Evolutionary conservation across 2,797 vertebrate genomes (phyloP), one percentile per base, ranked within the genome.

Genomic region (Erithacus rubecula): DNA sequence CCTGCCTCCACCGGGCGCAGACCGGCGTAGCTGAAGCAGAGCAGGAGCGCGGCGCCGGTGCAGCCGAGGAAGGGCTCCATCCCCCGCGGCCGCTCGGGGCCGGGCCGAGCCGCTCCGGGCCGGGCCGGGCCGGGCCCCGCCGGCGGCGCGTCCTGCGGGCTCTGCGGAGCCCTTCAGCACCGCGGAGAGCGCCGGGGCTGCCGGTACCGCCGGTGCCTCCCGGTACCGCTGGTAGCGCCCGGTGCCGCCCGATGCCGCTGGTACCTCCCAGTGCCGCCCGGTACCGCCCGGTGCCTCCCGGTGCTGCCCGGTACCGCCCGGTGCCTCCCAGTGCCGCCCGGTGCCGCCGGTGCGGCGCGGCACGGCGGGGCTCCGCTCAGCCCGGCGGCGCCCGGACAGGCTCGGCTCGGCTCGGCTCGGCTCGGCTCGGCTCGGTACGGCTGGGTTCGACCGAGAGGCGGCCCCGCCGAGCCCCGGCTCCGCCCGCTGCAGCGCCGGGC

Each of bases 1-100:
- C 98, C 98, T 96, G 98, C 97, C 92, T 97, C 96, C 93, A 97
- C 98, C 93, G 97, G 95, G 65, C 96, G 92, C 94, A 97, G 91
- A 87, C 96, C 96, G 96, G 97, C 95, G 92, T 90, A 97, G 97
- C 97, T 94, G 94, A 97, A 96, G 95, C 96, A 98, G 51, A 97
- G 94, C 90, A 98, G 96, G 93, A 98, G 96, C 83, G 97, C 94
- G 91, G 97, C 96, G 77, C 95, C 91, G 96, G 95, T 91, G 82
- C 92, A 94, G 81, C 97, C 96, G 67, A 95, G 95, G 85, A 93
- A 92, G 15, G 91, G 93, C 58, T 94, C 86, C 95, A 96, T 96
- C 82, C 93, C 96, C 95, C 93, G 65, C 49, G 59, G 94, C 79
- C 85, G 83, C 60, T 74, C 87, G 76, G 70, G 30, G 87, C 89